Evolutionary conservation across 2,113 vertebrate genomes (phyloP).

Genomic region (Calidris pugnax): DNA sequence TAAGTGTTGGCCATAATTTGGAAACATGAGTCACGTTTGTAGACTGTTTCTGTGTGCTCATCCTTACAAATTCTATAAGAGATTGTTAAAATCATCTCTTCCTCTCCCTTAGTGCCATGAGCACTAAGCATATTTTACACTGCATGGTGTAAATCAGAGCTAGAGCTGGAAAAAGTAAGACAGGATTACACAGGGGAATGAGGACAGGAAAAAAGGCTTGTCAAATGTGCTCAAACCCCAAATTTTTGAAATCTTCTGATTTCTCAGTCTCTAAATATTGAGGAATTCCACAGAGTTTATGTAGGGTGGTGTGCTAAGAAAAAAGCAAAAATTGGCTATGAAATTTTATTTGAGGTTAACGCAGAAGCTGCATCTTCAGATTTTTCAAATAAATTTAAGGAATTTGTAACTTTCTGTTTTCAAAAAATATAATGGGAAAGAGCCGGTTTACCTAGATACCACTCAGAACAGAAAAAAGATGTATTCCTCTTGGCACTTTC

Average conservation of each 20-base stretch:
- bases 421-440: background rate
- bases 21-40: rapidly evolving
- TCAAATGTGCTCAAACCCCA: rapidly evolving
- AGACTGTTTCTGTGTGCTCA: background rate
- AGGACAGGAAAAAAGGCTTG: background rate
- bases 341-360: background rate
- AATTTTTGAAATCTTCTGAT: background rate
- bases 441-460: background rate
- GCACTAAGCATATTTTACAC: background rate
- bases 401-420: background rate
- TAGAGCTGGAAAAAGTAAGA: background rate
- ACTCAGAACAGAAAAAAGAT: background rate
- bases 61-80: background rate
- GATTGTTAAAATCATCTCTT: background rate
- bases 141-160: background rate
- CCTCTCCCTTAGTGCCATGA: background rate
- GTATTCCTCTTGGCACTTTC: background rate
- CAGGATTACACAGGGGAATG: background rate
- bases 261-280: background rate
- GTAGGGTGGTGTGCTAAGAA: background rate
- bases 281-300: background rate
- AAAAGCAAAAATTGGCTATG: background rate
- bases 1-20: constrained; percentile 54
- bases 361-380: background rate
- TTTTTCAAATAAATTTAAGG: background rate